These are phyloP conservation scores for Toxotes jaculatrix DNA, from an alignment of 2,113 vertebrate genomes.

Conservation along the genomic window DNA sequence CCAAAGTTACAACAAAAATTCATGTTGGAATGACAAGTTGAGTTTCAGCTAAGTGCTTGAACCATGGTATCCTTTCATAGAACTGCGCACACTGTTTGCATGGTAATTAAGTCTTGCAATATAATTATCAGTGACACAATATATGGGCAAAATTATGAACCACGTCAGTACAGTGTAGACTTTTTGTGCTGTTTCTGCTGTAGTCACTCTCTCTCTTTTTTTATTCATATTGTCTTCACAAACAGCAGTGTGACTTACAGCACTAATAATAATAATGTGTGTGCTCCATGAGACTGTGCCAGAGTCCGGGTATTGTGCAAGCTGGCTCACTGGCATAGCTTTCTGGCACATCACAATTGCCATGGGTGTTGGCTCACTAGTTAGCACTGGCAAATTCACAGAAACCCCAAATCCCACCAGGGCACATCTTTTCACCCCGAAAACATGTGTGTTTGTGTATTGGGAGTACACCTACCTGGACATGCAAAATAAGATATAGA, in stretches of 20 bases:
- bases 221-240: conserved; percentile 17
- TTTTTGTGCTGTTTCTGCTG: conserved; percentile 1
- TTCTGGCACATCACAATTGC: neutral
- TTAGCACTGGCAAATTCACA: conserved; percentile 28
- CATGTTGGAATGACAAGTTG: conserved; percentile 27
- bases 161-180: neutral
- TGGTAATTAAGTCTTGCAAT: neutral
- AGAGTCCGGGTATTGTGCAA: conserved; percentile 24
- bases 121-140: neutral
- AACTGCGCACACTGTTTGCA: conserved; percentile 1
- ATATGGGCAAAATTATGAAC: neutral
- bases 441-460: neutral
- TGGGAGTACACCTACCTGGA: neutral
- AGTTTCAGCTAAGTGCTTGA: conserved; percentile 34
- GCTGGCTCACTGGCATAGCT: conserved; percentile 35
- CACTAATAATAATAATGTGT: conserved; percentile 13
- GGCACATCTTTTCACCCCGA: conserved; percentile 18
- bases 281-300: conserved; percentile 17
- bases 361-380: conserved; percentile 29
- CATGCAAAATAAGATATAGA: conserved; percentile 25
- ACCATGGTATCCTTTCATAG: neutral
- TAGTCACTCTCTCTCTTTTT: neutral
- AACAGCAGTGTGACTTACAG: conserved; percentile 44
- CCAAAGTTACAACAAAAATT: conserved; percentile 37
- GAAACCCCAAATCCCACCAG: conserved; percentile 29